phyloP scores from a whole-genome alignment of 2,113 vertebrate genomes.

The Oncorhynchus tshawytscha region DNA sequence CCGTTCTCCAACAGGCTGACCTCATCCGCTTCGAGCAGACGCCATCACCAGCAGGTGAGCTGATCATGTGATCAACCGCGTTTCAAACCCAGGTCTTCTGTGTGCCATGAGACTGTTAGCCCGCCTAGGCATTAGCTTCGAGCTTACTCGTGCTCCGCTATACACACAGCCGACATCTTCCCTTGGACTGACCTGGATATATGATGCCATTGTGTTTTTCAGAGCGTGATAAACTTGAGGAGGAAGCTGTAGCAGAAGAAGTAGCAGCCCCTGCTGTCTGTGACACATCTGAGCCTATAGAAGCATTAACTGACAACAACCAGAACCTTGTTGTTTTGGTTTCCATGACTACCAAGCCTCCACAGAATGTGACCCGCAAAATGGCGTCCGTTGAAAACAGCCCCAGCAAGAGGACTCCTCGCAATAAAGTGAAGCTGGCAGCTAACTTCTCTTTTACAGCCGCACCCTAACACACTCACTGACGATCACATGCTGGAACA shows the following conservation, averaged over 20 bases:
- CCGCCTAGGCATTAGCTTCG: too few species aligned
- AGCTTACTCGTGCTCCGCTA: too few species aligned
- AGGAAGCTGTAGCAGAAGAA: too few species aligned
- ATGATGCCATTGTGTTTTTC: conserved; percentile 21
- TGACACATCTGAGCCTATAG: conserved; percentile 1
- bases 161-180: neutral
- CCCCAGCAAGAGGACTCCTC: conserved; percentile 83
- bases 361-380: conserved; percentile 25
- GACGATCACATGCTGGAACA: neutral
- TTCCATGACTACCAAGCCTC: conserved; percentile 2
- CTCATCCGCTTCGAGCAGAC: conserved; percentile 89
- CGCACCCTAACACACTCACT: conserved; percentile 67
- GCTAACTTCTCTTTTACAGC: conserved; percentile 93
- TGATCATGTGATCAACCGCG: neutral
- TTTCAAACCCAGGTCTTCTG: too few species aligned
- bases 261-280: neutral
- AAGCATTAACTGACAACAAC: neutral
- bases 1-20: conserved; percentile 78
- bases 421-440: conserved; percentile 89
- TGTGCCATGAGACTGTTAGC: too few species aligned
- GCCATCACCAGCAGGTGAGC: conserved; percentile 47
- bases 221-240: conserved; percentile 29
- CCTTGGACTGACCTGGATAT: neutral
- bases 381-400: conserved; percentile 67
- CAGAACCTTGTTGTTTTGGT: neutral